Base-by-base conservation (phyloP, 2,797 vertebrate species). In the Eulemur albifrons region DNA sequence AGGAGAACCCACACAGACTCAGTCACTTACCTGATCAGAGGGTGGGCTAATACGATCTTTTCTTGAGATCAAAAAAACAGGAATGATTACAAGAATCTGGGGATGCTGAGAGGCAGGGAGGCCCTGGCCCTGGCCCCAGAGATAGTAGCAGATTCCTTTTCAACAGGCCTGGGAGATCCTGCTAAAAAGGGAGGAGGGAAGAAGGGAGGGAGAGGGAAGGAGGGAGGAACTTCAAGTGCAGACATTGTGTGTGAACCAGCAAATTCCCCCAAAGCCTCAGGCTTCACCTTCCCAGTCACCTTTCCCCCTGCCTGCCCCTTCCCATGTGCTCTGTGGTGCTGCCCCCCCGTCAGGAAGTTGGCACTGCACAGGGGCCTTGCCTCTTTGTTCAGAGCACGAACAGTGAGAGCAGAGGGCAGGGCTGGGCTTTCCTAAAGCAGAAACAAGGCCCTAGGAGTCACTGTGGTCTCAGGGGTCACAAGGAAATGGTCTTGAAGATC, bases 11-110 rank as follows among this genome's bases (percentile, higher is more conserved):
- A 20, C 35, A 57, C 43, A 95, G 76, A 67, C 72, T 81, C 83
- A 61, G 72, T 83, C 75, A 40, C 63, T 91, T 67, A 65, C 10
- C 69, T 75, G 40, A 32, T 88, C 93, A 76, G 82, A 89, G 65
- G 90, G 38, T 79, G 45, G 83, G 82, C 77, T 92, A 85, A 52
- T 86, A 38, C 50, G 61, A 59, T 88, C 35, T 83, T 91, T 85
- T 87, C 82, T 89, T 81, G 40, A 92, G 57, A 96, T 81, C 25
- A 80, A 61, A 61, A 65, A 81, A 80, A 14, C 10, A 5, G 69
- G 27, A 54, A 12, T 61, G 93, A 83, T 48, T 70, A 7, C 52
- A 83, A 92, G 57, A 87, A 89, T 7, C 23, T 38, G 73, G 70
- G 50, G 73, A 21, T 8, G 20, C 70, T 83, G 27, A 89, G 48